Conservation (phyloP, 1,140 invertebrate genomes). For the Orchesella cincta region DNA sequence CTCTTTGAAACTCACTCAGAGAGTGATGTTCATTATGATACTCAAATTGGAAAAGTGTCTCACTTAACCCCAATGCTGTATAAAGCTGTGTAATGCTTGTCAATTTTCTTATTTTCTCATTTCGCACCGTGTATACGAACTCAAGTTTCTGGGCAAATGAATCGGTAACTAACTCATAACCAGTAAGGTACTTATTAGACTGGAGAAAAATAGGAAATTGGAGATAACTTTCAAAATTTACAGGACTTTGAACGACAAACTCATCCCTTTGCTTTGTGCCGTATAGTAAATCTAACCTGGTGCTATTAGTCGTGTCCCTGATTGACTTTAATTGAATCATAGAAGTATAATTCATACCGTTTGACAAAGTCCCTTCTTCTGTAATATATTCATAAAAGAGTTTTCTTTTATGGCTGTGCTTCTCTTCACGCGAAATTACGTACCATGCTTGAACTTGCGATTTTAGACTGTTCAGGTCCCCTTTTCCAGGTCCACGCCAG, state of each 20-base stretch:
- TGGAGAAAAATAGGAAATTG: not conserved
- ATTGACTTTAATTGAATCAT: not conserved
- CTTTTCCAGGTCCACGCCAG: not conserved
- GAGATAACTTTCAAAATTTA: not conserved
- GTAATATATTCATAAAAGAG: not conserved
- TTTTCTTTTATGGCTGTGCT: not conserved
- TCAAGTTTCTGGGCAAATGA: not conserved
- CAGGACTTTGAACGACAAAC: not conserved
- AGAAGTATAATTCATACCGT: not conserved
- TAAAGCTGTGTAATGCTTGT: not conserved
- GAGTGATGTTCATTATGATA: too few relatives aligned
- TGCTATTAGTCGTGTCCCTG: not conserved
- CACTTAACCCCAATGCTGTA: too few relatives aligned
- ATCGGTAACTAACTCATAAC: not conserved
- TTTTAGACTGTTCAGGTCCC: not conserved
- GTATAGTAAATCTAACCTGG: not conserved
- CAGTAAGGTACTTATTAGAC: not conserved
- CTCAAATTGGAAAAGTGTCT: too few relatives aligned
- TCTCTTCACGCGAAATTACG: not conserved
- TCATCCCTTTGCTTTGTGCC: not conserved
- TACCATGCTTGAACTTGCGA: not conserved
- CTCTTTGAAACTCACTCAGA: too few relatives aligned
- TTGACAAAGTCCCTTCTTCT: not conserved
- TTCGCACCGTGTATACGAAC: not conserved
- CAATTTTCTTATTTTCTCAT: not conserved